Evolutionary conservation across 2,888 invertebrate species (phyloP).

Genomic region (Conomelus anceps): DNA sequence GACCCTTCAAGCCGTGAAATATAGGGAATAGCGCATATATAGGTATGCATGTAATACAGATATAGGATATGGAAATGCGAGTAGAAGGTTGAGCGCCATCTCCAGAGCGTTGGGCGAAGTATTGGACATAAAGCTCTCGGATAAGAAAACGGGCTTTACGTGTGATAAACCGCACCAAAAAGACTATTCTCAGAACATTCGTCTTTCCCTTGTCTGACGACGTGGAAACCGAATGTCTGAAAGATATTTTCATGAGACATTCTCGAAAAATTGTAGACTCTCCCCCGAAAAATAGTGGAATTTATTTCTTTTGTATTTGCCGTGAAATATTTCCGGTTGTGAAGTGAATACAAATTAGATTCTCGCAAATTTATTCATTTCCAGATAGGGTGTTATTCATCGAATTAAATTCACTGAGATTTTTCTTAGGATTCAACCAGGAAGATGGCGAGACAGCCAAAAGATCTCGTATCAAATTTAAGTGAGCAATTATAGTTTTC

Average conservation of each 20-base stretch:
- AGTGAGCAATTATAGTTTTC: too few species aligned
- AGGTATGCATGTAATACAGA: background rate
- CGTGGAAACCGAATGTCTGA: background rate
- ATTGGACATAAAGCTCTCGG: background rate
- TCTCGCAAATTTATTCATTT: background rate
- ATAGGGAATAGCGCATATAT: background rate
- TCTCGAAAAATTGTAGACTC: background rate
- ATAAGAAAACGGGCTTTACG: background rate
- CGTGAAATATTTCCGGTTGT: background rate
- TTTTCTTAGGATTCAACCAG: too few species aligned
- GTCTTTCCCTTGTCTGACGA: background rate
- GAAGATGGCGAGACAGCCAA: too few species aligned
- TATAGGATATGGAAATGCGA: background rate
- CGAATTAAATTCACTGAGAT: background rate
- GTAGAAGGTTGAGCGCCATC: background rate
- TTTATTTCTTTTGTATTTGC: background rate
- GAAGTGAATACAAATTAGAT: background rate
- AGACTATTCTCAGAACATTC: background rate
- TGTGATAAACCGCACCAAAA: background rate
- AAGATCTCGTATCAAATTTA: too few species aligned
- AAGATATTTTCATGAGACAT: background rate
- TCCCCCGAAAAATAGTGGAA: background rate
- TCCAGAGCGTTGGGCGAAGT: too few species aligned
- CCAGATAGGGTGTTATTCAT: background rate
- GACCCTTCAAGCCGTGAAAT: background rate